A percentile compares a stretch with the other conserved stretches of the same genome.
These are phyloP conservation scores for Cancer borealis DNA, from an alignment of 2,888 invertebrate genomes.

Conservation along the genomic window DNA sequence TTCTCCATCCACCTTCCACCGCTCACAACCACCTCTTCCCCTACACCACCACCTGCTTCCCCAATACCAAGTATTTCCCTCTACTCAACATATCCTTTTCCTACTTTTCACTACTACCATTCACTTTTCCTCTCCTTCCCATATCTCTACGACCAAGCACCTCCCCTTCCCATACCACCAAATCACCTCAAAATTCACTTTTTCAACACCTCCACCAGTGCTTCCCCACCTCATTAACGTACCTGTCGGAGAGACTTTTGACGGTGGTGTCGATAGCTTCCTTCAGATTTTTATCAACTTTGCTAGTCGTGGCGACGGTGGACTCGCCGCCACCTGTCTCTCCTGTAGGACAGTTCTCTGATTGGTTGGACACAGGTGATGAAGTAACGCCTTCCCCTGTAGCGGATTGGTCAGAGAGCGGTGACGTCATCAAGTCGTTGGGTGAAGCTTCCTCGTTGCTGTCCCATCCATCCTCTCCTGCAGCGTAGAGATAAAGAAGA, in stretches of 20 bases:
- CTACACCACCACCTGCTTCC: not conserved
- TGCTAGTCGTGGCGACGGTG: not conserved
- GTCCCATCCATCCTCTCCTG: constrained; percentile 73
- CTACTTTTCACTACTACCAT: too few species aligned
- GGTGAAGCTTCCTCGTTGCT: constrained; percentile 65
- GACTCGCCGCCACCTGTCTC: not conserved
- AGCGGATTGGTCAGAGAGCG: constrained; percentile 67
- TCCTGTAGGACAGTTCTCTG: constrained; percentile 24
- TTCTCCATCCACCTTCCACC: too few species aligned
- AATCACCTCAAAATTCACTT: not conserved
- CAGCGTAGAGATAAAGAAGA: not conserved
- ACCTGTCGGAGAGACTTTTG: constrained; percentile 62
- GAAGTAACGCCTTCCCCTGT: constrained; percentile 67
- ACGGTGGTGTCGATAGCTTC: constrained; percentile 57
- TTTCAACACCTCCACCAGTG: not conserved
- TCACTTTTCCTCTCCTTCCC: too few species aligned
- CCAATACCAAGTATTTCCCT: not conserved
- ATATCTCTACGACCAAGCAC: too few species aligned
- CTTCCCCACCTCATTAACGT: not conserved
- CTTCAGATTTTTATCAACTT: constrained; percentile 61
- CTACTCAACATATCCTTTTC: too few species aligned
- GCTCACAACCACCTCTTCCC: not conserved
- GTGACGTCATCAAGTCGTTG: constrained; percentile 68
- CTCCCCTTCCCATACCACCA: too few species aligned
- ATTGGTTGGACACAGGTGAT: constrained; percentile 57